These are phyloP conservation scores for Holcopasites calliopsidis DNA, from an alignment of 1,140 invertebrate genomes.

Conservation along the genomic window DNA sequence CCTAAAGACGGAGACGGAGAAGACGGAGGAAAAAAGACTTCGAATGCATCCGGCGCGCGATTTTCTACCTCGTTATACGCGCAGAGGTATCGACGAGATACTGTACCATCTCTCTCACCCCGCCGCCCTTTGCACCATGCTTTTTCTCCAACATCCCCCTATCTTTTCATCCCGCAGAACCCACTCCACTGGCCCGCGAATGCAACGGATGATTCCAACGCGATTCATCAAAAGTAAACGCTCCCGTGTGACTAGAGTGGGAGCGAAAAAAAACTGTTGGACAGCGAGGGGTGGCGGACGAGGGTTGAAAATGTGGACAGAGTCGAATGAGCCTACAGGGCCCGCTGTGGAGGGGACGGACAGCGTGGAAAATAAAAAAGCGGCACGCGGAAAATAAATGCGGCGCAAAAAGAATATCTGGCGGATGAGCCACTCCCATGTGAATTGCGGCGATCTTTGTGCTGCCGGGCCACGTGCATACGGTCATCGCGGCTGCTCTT, in stretches of 20 bases:
- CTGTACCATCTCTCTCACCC: not conserved
- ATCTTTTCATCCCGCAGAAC: conserved; percentile 19
- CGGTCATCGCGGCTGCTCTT: conserved; percentile 3
- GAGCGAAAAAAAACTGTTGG: not conserved
- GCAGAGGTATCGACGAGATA: conserved; percentile 20
- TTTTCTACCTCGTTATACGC: conserved; percentile 26
- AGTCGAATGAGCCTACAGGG: not conserved
- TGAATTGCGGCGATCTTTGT: conserved; percentile 34
- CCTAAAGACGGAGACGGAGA: not conserved
- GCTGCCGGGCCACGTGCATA: not conserved
- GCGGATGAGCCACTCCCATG: conserved; percentile 19
- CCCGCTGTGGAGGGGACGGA: not conserved
- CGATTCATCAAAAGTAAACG: conserved; percentile 51
- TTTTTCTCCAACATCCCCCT: not conserved
- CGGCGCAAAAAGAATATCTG: conserved; percentile 14
- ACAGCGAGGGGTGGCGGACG: not conserved
- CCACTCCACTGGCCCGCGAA: conserved; percentile 25
- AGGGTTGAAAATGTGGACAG: not conserved
- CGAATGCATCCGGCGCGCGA: not conserved
- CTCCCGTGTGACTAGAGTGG: conserved; percentile 30
- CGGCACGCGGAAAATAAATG: conserved; percentile 39
- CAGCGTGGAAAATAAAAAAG: conserved; percentile 40
- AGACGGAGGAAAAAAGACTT: not conserved
- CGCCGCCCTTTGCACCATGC: not conserved
- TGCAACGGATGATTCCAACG: conserved; percentile 43